A percentile compares a stretch with the other conserved stretches of the same genome.
Evolutionary conservation across 2,113 vertebrate species (phyloP).

Genomic region (Hepsetus odoe): DNA sequence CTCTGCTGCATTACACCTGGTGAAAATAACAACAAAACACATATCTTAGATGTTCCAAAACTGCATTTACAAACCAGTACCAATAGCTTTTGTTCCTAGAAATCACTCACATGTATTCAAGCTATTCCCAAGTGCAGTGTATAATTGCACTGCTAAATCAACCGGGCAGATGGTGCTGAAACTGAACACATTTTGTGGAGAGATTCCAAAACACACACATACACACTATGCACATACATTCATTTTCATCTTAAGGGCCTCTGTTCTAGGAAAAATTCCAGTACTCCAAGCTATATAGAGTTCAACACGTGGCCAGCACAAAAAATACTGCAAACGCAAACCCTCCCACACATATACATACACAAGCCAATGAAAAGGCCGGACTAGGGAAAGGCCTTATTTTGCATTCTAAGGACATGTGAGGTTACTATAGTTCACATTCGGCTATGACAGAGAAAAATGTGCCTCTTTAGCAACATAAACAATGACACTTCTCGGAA

Average conservation of each 20-base stretch:
- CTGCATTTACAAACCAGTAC: not conserved
- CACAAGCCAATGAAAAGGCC: not conserved
- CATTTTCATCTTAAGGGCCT: not conserved
- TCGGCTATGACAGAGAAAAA: not conserved
- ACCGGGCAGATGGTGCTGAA: conserved; percentile 18
- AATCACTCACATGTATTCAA: conserved; percentile 7
- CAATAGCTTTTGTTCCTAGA: conserved; percentile 26
- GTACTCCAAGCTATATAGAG: not conserved
- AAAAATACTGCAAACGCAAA: not conserved
- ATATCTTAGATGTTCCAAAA: not conserved
- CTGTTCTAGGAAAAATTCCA: conserved; percentile 36
- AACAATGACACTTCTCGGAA: conserved; percentile 2
- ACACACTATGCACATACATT: not conserved
- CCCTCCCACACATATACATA: not conserved
- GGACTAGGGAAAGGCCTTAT: not conserved
- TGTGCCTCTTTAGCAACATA: not conserved
- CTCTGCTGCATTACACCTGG: too few species aligned
- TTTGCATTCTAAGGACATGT: not conserved
- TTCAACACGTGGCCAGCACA: not conserved
- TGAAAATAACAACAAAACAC: not conserved
- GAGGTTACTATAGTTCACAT: not conserved
- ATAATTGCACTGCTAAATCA: conserved; percentile 2
- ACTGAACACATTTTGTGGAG: conserved; percentile 4
- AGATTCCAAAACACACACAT: conserved; percentile 9
- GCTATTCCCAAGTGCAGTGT: conserved; percentile 7